Conservation (phyloP, 2,797 vertebrate genomes). For the Fistularia commersonii region DNA sequence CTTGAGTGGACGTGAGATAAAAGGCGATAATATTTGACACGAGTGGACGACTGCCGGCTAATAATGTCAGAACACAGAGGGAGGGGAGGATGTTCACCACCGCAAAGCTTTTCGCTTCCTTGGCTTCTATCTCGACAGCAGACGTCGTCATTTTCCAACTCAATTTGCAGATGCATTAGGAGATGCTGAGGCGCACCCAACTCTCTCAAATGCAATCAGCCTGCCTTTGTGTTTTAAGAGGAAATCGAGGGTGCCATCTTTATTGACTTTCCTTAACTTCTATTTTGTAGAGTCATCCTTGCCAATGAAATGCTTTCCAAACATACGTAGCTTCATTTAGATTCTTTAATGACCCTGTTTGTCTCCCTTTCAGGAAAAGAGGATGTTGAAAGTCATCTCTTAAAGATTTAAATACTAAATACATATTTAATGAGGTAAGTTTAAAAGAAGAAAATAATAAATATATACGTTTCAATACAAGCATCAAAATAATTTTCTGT, state of each 20-base stretch:
- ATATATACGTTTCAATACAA: background rate
- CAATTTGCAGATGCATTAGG: constrained; percentile 73
- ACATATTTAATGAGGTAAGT: constrained; percentile 36
- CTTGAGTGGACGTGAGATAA: constrained; percentile 9
- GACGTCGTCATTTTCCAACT: constrained; percentile 71
- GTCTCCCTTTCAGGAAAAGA: constrained; percentile 36
- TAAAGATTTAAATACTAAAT: constrained; percentile 4
- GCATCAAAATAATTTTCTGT: too few species aligned
- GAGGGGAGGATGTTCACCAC: constrained; percentile 38
- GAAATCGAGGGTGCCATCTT: constrained; percentile 56
- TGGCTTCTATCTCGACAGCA: constrained; percentile 64
- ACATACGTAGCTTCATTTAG: constrained; percentile 15
- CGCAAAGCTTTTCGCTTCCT: constrained; percentile 46
- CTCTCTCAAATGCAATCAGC: constrained; percentile 70
- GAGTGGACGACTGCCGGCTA: constrained; percentile 41
- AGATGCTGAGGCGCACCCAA: constrained; percentile 64
- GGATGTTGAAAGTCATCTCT: constrained; percentile 9
- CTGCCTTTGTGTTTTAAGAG: constrained; percentile 61
- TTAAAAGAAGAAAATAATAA: background rate
- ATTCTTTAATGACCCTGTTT: constrained; percentile 14
- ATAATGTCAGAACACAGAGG: constrained; percentile 31
- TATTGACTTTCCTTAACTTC: constrained; percentile 48
- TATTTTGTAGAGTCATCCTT: constrained; percentile 15
- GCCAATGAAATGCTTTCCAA: constrained; percentile 7
- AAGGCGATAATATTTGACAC: constrained; percentile 22